A percentile compares a stretch with the other conserved stretches of the same genome.
Conservation (phyloP, 2,113 vertebrate genomes). For the Festucalex cinctus region DNA sequence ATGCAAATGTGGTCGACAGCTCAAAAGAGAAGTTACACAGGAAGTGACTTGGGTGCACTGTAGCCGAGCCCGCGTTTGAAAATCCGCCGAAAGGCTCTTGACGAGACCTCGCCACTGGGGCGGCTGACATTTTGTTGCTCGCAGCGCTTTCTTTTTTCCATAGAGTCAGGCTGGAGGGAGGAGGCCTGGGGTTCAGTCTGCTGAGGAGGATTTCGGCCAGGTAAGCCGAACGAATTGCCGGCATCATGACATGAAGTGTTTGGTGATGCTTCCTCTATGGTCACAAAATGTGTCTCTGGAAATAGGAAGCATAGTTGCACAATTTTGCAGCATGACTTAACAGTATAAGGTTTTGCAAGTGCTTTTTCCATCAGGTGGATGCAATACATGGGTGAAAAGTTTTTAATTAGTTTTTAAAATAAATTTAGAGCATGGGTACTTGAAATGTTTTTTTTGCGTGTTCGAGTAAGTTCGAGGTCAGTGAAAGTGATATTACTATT, state of each 20-base stretch:
- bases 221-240: slow-evolving; percentile 26
- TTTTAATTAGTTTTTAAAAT: no score
- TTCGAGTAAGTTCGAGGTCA: background rate
- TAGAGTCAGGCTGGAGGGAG: slow-evolving; percentile 54
- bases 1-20: background rate
- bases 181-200: slow-evolving; percentile 41
- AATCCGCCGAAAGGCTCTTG: background rate
- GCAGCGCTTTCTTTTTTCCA: background rate
- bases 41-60: slow-evolving; percentile 65
- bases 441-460: background rate
- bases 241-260: background rate
- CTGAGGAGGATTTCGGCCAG: slow-evolving; percentile 62
- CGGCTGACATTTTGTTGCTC: slow-evolving; percentile 36
- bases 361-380: background rate
- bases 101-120: background rate
- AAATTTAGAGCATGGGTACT: background rate
- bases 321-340: background rate
- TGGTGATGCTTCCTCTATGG: background rate
- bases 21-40: slow-evolving; percentile 73
- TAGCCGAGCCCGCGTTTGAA: slow-evolving; percentile 19
- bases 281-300: background rate
- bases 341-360: background rate
- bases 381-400: background rate
- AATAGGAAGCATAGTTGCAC: background rate
- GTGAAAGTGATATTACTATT: background rate